These are phyloP conservation scores for Ylistrum balloti DNA, from an alignment of 1,140 invertebrate genomes.

Conservation along the genomic window DNA sequence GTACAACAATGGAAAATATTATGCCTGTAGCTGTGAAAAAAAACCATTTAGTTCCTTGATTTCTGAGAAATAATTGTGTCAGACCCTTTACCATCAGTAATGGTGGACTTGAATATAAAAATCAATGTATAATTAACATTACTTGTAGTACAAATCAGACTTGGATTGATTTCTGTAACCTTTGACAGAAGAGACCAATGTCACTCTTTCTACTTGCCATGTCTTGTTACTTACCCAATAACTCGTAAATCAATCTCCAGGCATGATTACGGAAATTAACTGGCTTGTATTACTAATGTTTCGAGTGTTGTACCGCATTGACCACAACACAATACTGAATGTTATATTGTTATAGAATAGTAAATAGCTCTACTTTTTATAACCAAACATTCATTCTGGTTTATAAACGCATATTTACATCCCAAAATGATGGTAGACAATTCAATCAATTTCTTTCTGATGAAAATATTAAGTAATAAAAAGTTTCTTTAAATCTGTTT, in stretches of 20 bases:
- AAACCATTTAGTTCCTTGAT: not conserved
- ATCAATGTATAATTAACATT: conserved; percentile 27
- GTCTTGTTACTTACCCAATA: conserved; percentile 16
- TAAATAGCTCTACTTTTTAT: not conserved
- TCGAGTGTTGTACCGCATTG: not conserved
- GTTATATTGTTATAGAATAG: not conserved
- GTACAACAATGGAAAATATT: too few species aligned
- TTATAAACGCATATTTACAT: too few species aligned
- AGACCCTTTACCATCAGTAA: not conserved
- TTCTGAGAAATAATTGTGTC: not conserved
- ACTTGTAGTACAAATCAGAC: conserved; percentile 12
- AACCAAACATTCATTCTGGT: not conserved
- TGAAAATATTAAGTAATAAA: too few species aligned
- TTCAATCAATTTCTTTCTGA: too few species aligned
- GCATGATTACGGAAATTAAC: not conserved
- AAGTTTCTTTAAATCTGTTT: too few species aligned
- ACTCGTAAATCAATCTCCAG: not conserved
- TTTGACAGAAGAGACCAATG: not conserved
- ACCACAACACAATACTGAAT: not conserved
- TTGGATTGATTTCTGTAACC: not conserved
- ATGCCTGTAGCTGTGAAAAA: too few species aligned
- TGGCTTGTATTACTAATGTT: not conserved
- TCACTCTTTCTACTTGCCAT: not conserved
- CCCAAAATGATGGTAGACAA: too few species aligned
- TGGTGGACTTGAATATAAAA: not conserved